Conservation (phyloP, 2,113 vertebrate species). For the Hassar affinis region DNA sequence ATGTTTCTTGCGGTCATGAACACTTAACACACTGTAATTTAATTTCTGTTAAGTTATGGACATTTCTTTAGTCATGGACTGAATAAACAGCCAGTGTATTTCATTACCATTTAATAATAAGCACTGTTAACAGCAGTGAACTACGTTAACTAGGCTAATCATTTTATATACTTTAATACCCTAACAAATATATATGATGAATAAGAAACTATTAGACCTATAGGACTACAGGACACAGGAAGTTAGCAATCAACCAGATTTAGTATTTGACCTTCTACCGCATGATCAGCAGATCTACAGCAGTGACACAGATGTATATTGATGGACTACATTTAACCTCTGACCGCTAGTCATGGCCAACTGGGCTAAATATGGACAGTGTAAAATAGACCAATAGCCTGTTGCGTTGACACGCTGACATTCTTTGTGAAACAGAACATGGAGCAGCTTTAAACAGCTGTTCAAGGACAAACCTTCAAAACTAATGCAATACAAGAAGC, state of each 20-base stretch:
- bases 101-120: not conserved
- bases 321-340: constrained; percentile 27
- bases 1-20: not conserved
- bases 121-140: not conserved
- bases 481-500: constrained; percentile 37
- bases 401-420: constrained; percentile 57
- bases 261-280: constrained; percentile 46
- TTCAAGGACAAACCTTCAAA: constrained; percentile 52
- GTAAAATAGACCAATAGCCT: constrained; percentile 14
- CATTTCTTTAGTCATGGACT: not conserved
- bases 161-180: no score
- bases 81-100: not conserved
- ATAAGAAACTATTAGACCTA: not conserved
- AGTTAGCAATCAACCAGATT: constrained; percentile 1
- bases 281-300: constrained; percentile 31
- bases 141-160: not conserved
- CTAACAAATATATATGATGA: not conserved
- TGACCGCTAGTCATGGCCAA: constrained; percentile 8
- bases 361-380: constrained; percentile 50
- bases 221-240: constrained; percentile 3
- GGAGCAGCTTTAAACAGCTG: constrained; percentile 47
- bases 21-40: not conserved
- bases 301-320: constrained; percentile 38
- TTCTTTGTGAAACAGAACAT: constrained; percentile 63
- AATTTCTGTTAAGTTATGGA: not conserved